These are phyloP conservation scores for Melikaiella ostensackeni DNA, from an alignment of 2,888 invertebrate species.

Conservation along the genomic window DNA sequence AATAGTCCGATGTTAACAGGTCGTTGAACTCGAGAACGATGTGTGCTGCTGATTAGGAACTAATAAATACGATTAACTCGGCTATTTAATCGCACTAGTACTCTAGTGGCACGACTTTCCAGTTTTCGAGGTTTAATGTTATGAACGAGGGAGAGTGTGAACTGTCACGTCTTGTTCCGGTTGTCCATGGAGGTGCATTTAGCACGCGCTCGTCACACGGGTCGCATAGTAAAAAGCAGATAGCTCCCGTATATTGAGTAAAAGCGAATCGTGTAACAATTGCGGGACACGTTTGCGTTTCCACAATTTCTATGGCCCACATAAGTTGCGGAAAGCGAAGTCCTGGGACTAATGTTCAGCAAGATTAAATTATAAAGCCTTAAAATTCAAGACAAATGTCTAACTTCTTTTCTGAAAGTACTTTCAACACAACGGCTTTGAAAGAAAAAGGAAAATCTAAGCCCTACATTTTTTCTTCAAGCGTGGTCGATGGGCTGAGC, in stretches of 20 bases:
- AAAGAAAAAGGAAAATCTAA: too few relatives aligned
- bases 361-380: too few relatives aligned
- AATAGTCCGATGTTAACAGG: conserved; percentile 8
- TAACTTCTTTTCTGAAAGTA: too few relatives aligned
- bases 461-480: too few relatives aligned
- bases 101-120: background rate
- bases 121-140: conserved; percentile 14
- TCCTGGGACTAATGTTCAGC: too few relatives aligned
- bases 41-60: conserved; percentile 14
- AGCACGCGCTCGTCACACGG: conserved; percentile 14
- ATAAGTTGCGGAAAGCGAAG: background rate
- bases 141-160: conserved; percentile 27
- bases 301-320: conserved; percentile 30
- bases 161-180: conserved; percentile 18
- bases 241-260: conserved; percentile 22
- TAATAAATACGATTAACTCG: conserved; percentile 28
- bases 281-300: conserved; percentile 11
- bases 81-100: conserved; percentile 4
- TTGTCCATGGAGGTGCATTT: conserved; percentile 14
- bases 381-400: too few relatives aligned
- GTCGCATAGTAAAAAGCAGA: conserved; percentile 31
- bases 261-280: conserved; percentile 31
- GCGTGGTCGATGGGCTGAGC: too few relatives aligned
- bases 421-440: too few relatives aligned
- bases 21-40: conserved; percentile 11